Conservation (phyloP, 2,797 vertebrate genomes). For the Parauchenoglanis punctatus region DNA sequence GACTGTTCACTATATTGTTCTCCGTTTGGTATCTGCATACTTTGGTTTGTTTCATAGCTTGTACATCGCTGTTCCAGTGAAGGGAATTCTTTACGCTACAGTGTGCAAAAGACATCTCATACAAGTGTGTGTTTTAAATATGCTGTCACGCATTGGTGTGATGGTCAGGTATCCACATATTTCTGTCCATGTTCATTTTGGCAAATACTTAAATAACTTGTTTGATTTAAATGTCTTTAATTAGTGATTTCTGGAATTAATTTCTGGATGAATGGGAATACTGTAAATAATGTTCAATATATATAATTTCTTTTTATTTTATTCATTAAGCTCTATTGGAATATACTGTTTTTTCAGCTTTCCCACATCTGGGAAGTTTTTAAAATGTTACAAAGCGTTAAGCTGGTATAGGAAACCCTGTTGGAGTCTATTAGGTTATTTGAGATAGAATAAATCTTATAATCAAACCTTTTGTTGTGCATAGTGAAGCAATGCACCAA, state of each 20-base stretch:
- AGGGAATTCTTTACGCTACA: not conserved
- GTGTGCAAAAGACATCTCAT: not conserved
- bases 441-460: not conserved
- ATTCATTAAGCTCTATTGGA: not conserved
- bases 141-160: not conserved
- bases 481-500: not conserved
- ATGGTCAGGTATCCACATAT: not conserved
- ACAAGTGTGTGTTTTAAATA: not conserved
- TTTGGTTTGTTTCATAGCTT: not conserved
- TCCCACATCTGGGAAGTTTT: not conserved
- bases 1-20: not conserved
- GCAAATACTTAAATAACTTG: not conserved
- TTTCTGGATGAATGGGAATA: not conserved
- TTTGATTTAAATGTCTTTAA: not conserved
- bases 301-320: no score
- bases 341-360: not conserved
- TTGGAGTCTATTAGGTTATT: not conserved
- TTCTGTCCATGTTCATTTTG: not conserved
- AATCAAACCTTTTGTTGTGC: not conserved
- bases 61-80: not conserved
- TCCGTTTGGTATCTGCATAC: not conserved
- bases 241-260: not conserved
- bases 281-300: not conserved
- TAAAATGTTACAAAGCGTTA: not conserved
- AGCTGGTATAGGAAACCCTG: not conserved